A percentile compares a stretch with the other conserved stretches of the same genome.
Conservation (phyloP, 2,797 vertebrate species). For the Babyrousa celebensis region DNA sequence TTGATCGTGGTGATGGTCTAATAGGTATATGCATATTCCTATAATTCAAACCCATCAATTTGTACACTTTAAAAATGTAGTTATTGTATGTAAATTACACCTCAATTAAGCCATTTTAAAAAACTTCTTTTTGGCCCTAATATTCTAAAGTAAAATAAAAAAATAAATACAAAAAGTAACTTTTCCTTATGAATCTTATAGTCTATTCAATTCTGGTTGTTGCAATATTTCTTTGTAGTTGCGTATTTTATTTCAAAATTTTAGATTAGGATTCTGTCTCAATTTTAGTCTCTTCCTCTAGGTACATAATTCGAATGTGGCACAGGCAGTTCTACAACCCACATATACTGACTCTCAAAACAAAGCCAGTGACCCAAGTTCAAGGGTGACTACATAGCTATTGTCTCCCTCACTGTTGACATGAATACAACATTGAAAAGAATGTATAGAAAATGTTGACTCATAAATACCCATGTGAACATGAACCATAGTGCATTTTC, state of each 20-base stretch:
- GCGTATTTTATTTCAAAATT: not conserved
- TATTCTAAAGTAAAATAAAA: not conserved
- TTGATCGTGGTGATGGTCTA: not conserved
- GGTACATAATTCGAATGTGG: not conserved
- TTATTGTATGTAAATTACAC: not conserved
- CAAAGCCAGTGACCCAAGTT: not conserved
- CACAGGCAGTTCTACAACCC: fast-evolving
- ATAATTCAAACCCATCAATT: not conserved
- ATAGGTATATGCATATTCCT: no score
- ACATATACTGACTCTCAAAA: not conserved
- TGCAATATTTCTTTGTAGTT: not conserved
- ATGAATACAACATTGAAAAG: not conserved
- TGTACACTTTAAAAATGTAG: not conserved
- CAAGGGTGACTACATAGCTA: not conserved
- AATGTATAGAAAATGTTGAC: not conserved
- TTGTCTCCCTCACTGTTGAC: not conserved
- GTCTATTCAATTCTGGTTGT: not conserved
- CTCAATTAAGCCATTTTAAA: not conserved
- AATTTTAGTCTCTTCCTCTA: not conserved
- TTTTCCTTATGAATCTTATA: not conserved
- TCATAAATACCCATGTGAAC: not conserved
- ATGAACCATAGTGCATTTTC: not conserved
- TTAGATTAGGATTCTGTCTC: not conserved
- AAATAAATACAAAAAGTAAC: not conserved
- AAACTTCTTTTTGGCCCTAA: not conserved